Percentiles rank a stretch among this genome's conserved stretches.
Evolutionary conservation across 2,888 invertebrate genomes (phyloP).

Genomic region (Therioaphis trifolii): DNA sequence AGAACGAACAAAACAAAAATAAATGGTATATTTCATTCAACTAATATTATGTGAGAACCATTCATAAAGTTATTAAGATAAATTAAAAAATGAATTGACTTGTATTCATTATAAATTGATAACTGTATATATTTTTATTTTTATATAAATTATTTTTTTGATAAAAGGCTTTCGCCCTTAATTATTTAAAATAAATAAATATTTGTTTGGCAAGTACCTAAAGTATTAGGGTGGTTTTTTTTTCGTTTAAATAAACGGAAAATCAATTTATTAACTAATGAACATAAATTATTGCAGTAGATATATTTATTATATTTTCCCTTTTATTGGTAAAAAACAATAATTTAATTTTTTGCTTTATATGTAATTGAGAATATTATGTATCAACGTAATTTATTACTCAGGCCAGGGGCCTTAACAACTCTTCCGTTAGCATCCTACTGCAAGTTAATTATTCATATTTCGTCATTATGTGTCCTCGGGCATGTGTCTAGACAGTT

Average conservation of each 20-base stretch:
- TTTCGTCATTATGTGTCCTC: background rate
- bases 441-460: conserved; percentile 33
- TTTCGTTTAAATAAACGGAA: background rate
- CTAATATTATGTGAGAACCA: conserved; percentile 3
- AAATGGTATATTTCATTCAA: conserved; percentile 31
- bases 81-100: no score
- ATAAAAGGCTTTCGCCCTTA: no score
- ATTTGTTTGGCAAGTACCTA: no score
- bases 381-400: conserved; percentile 25
- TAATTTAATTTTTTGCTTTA: background rate
- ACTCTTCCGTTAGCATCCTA: background rate
- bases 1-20: background rate
- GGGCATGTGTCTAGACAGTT: conserved; percentile 21
- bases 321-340: background rate
- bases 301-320: background rate
- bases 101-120: no score
- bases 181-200: no score
- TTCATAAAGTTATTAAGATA: no score
- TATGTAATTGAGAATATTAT: background rate
- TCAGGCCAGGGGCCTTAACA: background rate
- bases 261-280: background rate
- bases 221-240: no score
- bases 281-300: background rate
- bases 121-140: background rate
- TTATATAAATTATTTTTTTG: no score